A percentile compares a stretch with the other conserved stretches of the same genome.
These are phyloP conservation scores for Apodemia mormo DNA, from an alignment of 2,888 invertebrate genomes.

Conservation along the genomic window DNA sequence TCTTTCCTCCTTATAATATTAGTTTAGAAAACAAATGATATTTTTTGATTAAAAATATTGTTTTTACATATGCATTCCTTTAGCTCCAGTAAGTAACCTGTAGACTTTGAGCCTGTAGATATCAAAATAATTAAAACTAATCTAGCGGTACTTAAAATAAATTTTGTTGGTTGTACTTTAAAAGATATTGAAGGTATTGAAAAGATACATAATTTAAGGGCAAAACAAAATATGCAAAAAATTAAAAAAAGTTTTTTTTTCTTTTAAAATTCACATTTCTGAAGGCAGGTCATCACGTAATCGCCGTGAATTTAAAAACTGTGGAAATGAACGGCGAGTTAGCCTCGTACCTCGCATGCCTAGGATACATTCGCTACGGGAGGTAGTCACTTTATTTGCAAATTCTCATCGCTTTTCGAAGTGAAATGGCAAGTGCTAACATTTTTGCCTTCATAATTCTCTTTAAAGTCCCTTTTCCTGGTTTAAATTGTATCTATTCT, in stretches of 20 bases:
- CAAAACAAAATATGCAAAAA: too few species aligned
- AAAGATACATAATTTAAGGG: too few species aligned
- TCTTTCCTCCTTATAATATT: too few species aligned
- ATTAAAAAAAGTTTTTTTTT: not conserved
- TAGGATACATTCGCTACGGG: slow-evolving; percentile 2
- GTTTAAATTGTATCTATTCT: not conserved
- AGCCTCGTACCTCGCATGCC: slow-evolving; percentile 6
- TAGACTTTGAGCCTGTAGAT: too few species aligned
- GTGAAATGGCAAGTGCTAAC: slow-evolving; percentile 17
- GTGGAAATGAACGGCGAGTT: slow-evolving; percentile 1
- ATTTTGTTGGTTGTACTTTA: too few species aligned
- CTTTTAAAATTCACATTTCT: not conserved
- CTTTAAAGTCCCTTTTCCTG: slow-evolving; percentile 1
- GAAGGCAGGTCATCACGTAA: slow-evolving; percentile 1
- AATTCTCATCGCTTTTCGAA: slow-evolving; percentile 15
- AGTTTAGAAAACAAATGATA: too few species aligned
- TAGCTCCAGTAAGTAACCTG: too few species aligned
- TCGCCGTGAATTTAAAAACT: slow-evolving; percentile 10
- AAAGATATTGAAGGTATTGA: too few species aligned
- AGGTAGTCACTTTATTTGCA: slow-evolving; percentile 14
- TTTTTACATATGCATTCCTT: too few species aligned
- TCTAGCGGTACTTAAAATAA: too few species aligned
- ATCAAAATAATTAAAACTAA: too few species aligned
- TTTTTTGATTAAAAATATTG: too few species aligned
- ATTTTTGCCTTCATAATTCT: slow-evolving; percentile 15